These are phyloP conservation scores for Carcinoscorpius rotundicauda DNA, from an alignment of 1,140 invertebrate species.

Conservation along the genomic window DNA sequence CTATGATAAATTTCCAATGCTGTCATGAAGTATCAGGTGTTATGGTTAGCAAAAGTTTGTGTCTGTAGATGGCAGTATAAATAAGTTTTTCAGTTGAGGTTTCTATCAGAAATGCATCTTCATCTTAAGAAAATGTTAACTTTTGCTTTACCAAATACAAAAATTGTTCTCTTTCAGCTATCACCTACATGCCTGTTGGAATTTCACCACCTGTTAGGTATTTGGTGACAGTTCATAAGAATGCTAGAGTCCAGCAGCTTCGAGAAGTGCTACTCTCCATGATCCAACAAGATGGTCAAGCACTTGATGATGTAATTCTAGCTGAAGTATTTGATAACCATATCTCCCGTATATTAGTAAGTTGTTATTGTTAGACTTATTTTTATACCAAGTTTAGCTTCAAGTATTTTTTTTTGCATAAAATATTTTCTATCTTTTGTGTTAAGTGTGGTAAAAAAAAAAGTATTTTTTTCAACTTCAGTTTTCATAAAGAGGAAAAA, in stretches of 20 bases:
- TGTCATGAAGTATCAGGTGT: no score
- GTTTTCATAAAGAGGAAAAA: no score
- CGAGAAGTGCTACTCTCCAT: conserved; percentile 36
- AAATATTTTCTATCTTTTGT: conserved; percentile 1
- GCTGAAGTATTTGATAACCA: conserved; percentile 52
- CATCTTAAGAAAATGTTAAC: no score
- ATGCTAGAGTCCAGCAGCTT: conserved; percentile 44
- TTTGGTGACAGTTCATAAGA: conserved; percentile 48
- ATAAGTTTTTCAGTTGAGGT: no score
- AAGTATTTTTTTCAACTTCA: not conserved
- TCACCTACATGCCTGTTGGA: conserved; percentile 45
- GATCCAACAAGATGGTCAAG: not conserved
- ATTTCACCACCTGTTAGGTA: conserved; percentile 38
- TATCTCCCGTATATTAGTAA: conserved; percentile 47
- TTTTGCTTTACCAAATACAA: not conserved
- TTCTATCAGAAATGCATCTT: no score
- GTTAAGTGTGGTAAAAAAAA: conserved; percentile 1
- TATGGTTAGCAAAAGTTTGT: no score
- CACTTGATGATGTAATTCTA: conserved; percentile 40
- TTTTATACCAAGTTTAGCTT: no score
- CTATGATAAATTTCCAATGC: no score
- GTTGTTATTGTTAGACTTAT: not conserved
- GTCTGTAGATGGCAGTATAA: no score
- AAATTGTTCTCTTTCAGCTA: conserved; percentile 33
- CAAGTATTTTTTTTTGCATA: no score